Percentiles rank a stretch among this genome's conserved stretches.
phyloP scores from a whole-genome alignment of 1,140 invertebrate genomes.

The Diorhabda sublineata region DNA sequence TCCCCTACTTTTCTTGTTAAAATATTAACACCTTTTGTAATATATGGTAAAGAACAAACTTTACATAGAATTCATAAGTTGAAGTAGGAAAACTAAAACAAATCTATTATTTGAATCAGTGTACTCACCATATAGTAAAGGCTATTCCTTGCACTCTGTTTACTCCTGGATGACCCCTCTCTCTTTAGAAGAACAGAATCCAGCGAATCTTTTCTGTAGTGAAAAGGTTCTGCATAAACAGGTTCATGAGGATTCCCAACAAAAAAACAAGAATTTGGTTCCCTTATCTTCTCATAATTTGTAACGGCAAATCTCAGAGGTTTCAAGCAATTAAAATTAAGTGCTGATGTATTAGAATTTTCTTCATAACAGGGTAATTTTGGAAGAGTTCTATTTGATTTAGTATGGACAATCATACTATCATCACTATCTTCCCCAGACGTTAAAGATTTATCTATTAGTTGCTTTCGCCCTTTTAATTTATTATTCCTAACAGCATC shows the following conservation, averaged over 20 bases:
- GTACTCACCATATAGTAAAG: constrained; percentile 50
- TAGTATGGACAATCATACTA: constrained; percentile 33
- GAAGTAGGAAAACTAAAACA: constrained; percentile 4
- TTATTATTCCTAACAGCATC: constrained; percentile 53
- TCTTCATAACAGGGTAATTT: constrained; percentile 17
- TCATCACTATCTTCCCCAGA: constrained; percentile 41
- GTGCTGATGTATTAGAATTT: constrained; percentile 11
- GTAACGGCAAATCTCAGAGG: constrained; percentile 52
- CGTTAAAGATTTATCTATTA: constrained; percentile 29
- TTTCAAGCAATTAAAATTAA: constrained; percentile 52
- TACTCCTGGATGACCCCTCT: constrained; percentile 20
- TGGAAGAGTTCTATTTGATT: constrained; percentile 28
- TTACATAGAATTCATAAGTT: too few relatives aligned
- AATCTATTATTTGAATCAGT: background rate
- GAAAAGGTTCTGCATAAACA: constrained; percentile 51
- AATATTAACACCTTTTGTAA: too few relatives aligned
- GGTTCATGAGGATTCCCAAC: constrained; percentile 38
- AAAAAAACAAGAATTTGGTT: constrained; percentile 44
- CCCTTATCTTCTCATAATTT: constrained; percentile 39
- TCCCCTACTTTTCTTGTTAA: too few relatives aligned
- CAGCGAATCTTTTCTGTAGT: constrained; percentile 30
- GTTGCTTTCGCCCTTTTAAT: constrained; percentile 32
- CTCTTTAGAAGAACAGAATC: constrained; percentile 19
- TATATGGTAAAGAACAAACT: background rate
- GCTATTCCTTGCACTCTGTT: constrained; percentile 36